Evolutionary conservation across 2,888 invertebrate genomes (phyloP), one percentile per base, ranked within the genome.

Genomic region (Lampropteryx suffumata): DNA sequence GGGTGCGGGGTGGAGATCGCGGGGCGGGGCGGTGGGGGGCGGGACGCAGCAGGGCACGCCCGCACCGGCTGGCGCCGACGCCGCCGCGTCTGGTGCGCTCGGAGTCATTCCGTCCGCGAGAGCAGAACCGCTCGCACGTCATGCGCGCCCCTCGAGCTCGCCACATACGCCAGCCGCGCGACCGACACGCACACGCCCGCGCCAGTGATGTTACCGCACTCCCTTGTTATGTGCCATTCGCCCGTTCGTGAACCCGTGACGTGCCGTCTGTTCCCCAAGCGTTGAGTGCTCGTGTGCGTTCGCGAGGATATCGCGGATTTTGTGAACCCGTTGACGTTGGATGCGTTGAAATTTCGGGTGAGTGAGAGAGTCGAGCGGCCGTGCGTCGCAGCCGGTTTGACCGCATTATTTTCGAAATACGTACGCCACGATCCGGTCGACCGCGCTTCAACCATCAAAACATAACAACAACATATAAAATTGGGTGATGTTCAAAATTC

Each of bases 351-450:
- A 88, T 87, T 88, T 88, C 79, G 86, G 89, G 89, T 88, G 87
- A 86, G 89, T 86, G 87, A 86, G 88, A 79, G 80, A 81, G 79
- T 74, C 82, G 81, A 76, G 73, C 75, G 80, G 73, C 73, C 79
- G 84, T 78, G 81, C 79, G 79, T 76, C 74, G 84, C 80, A 83
- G 85, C 87, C 84, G 84, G 88, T 87, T 85, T 89, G 88, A 89
- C 89, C 89, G 89, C 88, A 89, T 89, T 89, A 87, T 89, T 88
- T 86, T 85, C 84, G 86, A 86, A 86, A 87, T 87, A 87, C 86
- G 85, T 85, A 86, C 84, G 80, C 84, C 79, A 76, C 81, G 79
- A 86, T 85, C 87, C 85, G 86, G 81, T 85, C 82, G 82, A 79
- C 78, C 80, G 83, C 74, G 85, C 81, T 81, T 83, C 73, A 76